A percentile compares a stretch with the other conserved stretches of the same genome.
Evolutionary conservation across 2,797 vertebrate species (phyloP).

Genomic region (Macrochelys suwanniensis): DNA sequence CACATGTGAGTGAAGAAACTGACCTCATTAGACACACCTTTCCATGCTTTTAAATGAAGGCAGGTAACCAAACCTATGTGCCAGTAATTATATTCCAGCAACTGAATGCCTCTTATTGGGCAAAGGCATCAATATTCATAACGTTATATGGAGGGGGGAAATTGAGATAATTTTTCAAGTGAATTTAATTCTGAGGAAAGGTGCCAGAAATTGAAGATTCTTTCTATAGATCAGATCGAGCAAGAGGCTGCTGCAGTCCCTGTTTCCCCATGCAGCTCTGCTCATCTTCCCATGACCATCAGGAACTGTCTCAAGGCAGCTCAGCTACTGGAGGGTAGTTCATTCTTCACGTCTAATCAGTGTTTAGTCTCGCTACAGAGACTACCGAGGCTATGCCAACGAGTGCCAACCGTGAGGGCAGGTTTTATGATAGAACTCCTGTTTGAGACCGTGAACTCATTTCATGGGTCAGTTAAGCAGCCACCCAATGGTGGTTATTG

Average conservation of each 20-base stretch:
- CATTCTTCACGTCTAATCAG: background rate
- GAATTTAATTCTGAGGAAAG: background rate
- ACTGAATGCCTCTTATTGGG: background rate
- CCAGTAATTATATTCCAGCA: background rate
- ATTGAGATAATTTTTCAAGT: background rate
- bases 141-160: background rate
- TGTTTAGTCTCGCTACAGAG: background rate
- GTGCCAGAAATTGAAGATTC: background rate
- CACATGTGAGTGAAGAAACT: background rate
- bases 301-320: background rate
- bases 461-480: background rate
- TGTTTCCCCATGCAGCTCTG: background rate
- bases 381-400: background rate
- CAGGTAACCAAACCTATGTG: background rate
- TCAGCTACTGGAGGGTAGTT: background rate
- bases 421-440: background rate
- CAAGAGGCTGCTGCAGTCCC: background rate
- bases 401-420: background rate
- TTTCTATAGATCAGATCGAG: background rate
- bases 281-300: background rate
- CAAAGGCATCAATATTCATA: background rate
- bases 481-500: background rate
- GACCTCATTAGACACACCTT: background rate
- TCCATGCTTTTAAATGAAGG: background rate
- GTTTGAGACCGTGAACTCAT: background rate